Conservation (phyloP, 2,113 vertebrate species). For the Lasiurus borealis region DNA sequence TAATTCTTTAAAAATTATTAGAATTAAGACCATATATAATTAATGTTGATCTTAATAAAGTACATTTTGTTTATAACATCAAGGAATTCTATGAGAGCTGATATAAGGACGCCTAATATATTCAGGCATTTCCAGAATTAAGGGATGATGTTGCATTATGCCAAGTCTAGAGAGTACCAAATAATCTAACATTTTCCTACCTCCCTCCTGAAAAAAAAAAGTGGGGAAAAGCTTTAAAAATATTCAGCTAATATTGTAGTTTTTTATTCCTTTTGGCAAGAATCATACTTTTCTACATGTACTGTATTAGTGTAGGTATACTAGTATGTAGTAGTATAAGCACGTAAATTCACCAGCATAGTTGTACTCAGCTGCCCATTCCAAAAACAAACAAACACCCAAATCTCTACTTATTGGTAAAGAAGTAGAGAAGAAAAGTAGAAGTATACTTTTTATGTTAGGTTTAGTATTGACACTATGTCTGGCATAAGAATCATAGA, state of each 20-base stretch:
- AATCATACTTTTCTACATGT: not conserved
- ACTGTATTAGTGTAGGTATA: not conserved
- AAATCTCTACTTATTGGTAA: not conserved
- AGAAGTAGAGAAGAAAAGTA: not conserved
- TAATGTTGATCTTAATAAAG: constrained; percentile 18
- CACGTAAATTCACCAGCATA: not conserved
- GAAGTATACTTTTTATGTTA: not conserved
- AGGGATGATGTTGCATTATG: not conserved
- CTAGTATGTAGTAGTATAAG: not conserved
- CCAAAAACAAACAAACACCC: not conserved
- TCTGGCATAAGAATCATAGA: not conserved
- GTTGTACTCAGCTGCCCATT: not conserved
- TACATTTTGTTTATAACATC: not conserved
- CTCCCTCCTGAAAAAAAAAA: not conserved
- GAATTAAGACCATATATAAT: not conserved
- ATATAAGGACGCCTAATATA: not conserved
- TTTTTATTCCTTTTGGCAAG: not conserved
- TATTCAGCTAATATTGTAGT: not conserved
- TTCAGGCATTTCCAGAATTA: not conserved
- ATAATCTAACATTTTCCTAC: not conserved
- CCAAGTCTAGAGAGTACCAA: not conserved
- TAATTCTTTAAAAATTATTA: not conserved
- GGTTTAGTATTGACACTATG: not conserved
- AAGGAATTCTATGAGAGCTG: not conserved
- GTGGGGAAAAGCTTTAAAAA: not conserved